Percentiles rank a stretch among this genome's conserved stretches.
Evolutionary conservation across 2,797 vertebrate genomes (phyloP).

Genomic region (Sebastes goodei): DNA sequence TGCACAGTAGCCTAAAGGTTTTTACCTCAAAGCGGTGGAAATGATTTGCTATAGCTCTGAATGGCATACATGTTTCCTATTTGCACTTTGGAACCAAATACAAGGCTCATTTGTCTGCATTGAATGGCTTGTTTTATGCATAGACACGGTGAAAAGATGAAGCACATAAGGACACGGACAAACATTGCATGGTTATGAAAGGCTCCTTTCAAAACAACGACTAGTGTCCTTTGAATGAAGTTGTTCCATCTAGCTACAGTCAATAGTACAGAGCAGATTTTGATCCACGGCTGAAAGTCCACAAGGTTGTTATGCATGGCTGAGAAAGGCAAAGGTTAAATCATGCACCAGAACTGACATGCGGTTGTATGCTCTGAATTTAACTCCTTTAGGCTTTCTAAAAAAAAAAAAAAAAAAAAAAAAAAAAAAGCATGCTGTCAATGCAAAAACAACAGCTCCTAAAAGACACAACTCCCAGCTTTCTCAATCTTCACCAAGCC

Average conservation of each 20-base stretch:
- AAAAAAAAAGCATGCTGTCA: conserved; percentile 62
- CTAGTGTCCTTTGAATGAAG: conserved; percentile 44
- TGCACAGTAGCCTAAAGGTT: conserved; percentile 21
- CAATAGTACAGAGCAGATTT: not conserved
- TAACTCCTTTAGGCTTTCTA: conserved; percentile 49
- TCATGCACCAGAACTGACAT: conserved; percentile 11
- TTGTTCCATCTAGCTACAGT: not conserved
- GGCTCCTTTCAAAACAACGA: conserved; percentile 36
- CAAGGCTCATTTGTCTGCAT: conserved; percentile 38
- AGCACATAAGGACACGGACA: conserved; percentile 32
- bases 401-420: conserved; percentile 58
- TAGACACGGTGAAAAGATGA: conserved; percentile 23
- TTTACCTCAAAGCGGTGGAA: conserved; percentile 45
- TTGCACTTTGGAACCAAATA: conserved; percentile 24
- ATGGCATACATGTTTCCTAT: conserved; percentile 37
- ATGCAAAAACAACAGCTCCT: conserved; percentile 59
- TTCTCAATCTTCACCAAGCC: conserved; percentile 37
- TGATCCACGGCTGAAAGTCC: not conserved
- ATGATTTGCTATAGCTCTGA: conserved; percentile 43
- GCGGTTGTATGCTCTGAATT: conserved; percentile 15
- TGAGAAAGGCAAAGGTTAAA: conserved; percentile 56
- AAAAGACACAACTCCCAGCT: conserved; percentile 31
- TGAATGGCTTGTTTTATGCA: conserved; percentile 39
- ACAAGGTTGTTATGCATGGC: conserved; percentile 31
- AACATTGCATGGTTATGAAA: conserved; percentile 48